Base-by-base conservation (phyloP, 1,140 invertebrate genomes). In the Eufriesea mexicana region DNA sequence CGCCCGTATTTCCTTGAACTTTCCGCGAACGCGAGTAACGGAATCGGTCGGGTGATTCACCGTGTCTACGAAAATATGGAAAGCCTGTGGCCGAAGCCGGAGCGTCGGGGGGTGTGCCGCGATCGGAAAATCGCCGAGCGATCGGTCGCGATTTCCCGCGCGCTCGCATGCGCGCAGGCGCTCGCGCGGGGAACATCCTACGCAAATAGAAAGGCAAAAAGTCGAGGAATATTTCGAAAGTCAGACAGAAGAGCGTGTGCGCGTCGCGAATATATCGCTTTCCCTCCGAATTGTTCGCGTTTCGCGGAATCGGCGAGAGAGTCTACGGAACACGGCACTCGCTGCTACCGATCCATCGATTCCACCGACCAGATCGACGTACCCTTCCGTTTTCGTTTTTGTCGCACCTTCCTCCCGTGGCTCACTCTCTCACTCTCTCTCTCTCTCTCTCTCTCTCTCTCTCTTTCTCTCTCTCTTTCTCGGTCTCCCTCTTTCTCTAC, bases 1-100 rank as follows among this genome's bases (percentile, higher is more conserved):
- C 16, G 54, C 70, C 25, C 71, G 18, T 54, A 67, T 86, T 86
- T 78, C 80, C 85, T 87, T 86, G 86, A 87, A 87, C 85, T 86
- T 86, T 87, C 66, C 84, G 57, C 82, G 74, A 83, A 66, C 61
- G 57, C 71, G 61, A 64, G 28, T 82, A 83, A 86, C 68, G 59
- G 68, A 85, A 83, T 68, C 78, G 73, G 73, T 42, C 57, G 51
- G 67, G 25, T 78, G 85, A 86, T 74, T 86, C 62, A 86, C 71
- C 75, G 70, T n/a, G 57, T 64, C 71, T 20, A 47, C 51, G 51
- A 73, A 54, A 83, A 67, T 59, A 67, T n/a, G 10, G 55, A 42
- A 61, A 42, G 25, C 23, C 42, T 49, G 45, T 35, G 35, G 10
- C 10, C 47, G 12, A 47, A 62, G 9, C 51, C 10, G 66, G 47